Conservation (phyloP, 2,797 vertebrate genomes). For the Morelia viridis region DNA sequence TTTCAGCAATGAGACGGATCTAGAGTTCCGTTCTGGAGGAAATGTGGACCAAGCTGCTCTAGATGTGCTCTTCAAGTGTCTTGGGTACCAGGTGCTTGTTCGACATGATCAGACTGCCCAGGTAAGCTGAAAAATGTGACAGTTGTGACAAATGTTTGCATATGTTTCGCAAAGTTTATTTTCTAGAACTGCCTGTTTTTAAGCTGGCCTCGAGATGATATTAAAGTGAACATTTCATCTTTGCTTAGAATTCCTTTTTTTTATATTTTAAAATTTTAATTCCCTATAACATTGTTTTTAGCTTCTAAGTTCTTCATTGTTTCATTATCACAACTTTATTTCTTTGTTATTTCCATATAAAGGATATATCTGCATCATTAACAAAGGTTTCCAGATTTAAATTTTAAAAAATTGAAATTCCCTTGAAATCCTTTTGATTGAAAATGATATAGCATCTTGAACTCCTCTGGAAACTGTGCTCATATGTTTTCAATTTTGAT, state of each 20-base stretch:
- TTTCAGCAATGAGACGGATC: slow-evolving; percentile 81
- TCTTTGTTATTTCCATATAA: not conserved
- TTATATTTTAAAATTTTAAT: not conserved
- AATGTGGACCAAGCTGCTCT: slow-evolving; percentile 88
- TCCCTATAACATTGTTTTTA: not conserved
- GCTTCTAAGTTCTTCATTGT: not conserved
- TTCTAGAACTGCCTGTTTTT: not conserved
- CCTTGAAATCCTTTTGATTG: not conserved
- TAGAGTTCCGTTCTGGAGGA: slow-evolving; percentile 88
- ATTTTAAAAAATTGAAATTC: not conserved
- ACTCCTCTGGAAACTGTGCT: not conserved
- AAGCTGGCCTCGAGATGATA: not conserved
- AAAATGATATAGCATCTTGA: not conserved
- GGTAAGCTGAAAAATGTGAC: slow-evolving; percentile 68
- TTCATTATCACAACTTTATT: not conserved
- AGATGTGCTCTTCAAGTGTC: slow-evolving; percentile 82
- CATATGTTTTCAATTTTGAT: not conserved
- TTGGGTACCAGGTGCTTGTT: slow-evolving; percentile 84
- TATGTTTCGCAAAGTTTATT: not conserved
- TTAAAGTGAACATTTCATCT: not conserved
- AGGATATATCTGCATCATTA: not conserved
- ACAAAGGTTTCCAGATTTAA: not conserved
- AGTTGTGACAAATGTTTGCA: not conserved
- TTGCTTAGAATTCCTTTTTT: not conserved
- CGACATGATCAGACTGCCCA: slow-evolving; percentile 82